Conservation (phyloP, 2,888 invertebrate genomes). For the Glyphotaelius pellucidus region DNA sequence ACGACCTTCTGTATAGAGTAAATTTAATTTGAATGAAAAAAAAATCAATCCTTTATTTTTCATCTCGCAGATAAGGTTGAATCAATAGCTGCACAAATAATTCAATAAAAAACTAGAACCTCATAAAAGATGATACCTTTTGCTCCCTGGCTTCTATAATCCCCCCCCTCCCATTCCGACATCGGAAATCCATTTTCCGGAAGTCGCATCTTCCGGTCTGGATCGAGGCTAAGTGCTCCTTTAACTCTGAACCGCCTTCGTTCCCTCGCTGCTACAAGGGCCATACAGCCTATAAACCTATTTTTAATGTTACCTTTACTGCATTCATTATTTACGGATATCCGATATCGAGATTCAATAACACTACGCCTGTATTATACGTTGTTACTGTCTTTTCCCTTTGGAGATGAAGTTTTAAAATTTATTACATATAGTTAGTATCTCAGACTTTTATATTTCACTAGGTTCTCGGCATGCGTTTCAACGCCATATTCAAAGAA, state of each 20-base stretch:
- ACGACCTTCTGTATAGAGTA: too few species aligned
- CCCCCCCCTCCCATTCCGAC: background rate
- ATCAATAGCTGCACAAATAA: background rate
- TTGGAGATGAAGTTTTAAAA: too few species aligned
- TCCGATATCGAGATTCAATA: too few species aligned
- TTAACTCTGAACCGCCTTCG: background rate
- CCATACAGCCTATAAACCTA: background rate
- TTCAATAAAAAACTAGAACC: background rate
- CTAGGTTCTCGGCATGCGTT: too few species aligned
- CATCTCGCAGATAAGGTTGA: background rate
- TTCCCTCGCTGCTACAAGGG: background rate
- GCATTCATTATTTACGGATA: background rate
- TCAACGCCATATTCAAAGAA: too few species aligned
- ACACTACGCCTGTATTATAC: too few species aligned
- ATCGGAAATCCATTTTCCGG: background rate
- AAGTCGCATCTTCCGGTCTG: background rate
- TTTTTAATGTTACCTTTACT: background rate
- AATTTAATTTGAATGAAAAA: too few species aligned
- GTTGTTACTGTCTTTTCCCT: too few species aligned
- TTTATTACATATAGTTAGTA: too few species aligned
- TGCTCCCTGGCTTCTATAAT: background rate
- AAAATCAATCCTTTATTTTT: background rate
- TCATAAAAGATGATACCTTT: background rate
- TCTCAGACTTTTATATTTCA: too few species aligned
- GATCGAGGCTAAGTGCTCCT: background rate